Conservation (phyloP, 2,113 vertebrate genomes). For the Bombycilla garrulus region DNA sequence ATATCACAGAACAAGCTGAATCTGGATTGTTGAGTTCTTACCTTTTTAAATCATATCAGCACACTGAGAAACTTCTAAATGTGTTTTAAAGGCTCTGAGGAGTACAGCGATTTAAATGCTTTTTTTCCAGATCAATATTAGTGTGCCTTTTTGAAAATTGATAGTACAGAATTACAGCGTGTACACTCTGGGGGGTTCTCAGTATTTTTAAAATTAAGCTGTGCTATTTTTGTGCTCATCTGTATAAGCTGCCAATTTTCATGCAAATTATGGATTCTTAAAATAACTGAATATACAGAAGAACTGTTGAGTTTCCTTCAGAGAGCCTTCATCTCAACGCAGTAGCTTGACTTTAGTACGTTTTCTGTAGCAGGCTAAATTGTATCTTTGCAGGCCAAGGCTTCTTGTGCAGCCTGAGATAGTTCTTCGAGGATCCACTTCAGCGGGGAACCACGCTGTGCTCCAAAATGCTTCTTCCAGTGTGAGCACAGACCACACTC, state of each 20-base stretch:
- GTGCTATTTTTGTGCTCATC: conserved; percentile 28
- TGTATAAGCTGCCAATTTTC: conserved; percentile 28
- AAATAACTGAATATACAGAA: conserved; percentile 30
- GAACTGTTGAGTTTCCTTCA: background rate
- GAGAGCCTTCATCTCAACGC: background rate
- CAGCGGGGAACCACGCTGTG: fast-evolving
- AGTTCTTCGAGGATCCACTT: background rate
- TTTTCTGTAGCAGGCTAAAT: background rate
- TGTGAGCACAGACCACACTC: background rate
- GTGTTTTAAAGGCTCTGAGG: background rate
- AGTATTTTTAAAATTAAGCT: background rate
- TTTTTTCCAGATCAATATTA: background rate
- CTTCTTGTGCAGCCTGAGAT: background rate
- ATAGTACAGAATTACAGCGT: background rate
- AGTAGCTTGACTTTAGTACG: background rate
- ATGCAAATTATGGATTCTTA: conserved; percentile 39
- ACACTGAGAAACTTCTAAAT: background rate
- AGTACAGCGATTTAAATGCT: background rate
- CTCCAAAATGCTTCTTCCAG: fast-evolving
- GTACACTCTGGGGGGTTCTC: background rate
- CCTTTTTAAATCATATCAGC: background rate
- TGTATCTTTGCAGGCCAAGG: background rate
- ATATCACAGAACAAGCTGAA: background rate
- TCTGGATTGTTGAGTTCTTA: background rate
- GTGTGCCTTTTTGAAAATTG: background rate